These are phyloP conservation scores for Acrobasis consociella DNA, from an alignment of 2,888 invertebrate genomes.

Conservation along the genomic window DNA sequence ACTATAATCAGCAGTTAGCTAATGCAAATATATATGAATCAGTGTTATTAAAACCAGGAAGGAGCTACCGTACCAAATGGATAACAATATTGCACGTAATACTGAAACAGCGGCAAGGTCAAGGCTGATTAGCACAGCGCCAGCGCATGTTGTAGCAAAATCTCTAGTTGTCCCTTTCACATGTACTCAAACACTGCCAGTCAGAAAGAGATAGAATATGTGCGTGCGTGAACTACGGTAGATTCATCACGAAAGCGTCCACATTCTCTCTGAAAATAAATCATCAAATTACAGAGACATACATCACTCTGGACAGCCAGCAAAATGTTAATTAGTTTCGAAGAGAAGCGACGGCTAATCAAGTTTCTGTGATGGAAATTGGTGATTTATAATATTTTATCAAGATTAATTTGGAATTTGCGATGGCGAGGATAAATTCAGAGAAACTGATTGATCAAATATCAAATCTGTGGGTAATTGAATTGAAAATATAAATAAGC, in stretches of 20 bases:
- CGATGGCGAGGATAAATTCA: background rate
- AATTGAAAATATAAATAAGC: background rate
- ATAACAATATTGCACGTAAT: constrained; percentile 20
- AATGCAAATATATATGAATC: constrained; percentile 3
- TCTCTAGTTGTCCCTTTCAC: constrained; percentile 26
- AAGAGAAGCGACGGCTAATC: constrained; percentile 6
- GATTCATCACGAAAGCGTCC: constrained; percentile 66
- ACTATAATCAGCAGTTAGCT: constrained; percentile 1
- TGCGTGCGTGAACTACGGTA: constrained; percentile 43
- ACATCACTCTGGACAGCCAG: constrained; percentile 19
- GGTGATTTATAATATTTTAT: constrained; percentile 3
- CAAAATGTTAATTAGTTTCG: constrained; percentile 16
- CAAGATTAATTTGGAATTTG: constrained; percentile 8
- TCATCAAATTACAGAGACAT: constrained; percentile 48
- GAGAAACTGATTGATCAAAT: constrained; percentile 3
- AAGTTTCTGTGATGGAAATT: background rate
- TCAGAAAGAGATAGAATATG: constrained; percentile 43
- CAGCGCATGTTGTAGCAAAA: constrained; percentile 30
- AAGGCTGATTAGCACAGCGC: constrained; percentile 35
- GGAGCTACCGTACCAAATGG: constrained; percentile 8
- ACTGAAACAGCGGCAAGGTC: constrained; percentile 31
- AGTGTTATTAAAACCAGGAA: constrained; percentile 3
- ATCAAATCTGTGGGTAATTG: background rate
- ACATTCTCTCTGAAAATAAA: constrained; percentile 74
- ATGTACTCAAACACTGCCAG: constrained; percentile 29